These are phyloP conservation scores for Euborellia annulipes DNA, from an alignment of 1,140 invertebrate genomes.

Conservation along the genomic window DNA sequence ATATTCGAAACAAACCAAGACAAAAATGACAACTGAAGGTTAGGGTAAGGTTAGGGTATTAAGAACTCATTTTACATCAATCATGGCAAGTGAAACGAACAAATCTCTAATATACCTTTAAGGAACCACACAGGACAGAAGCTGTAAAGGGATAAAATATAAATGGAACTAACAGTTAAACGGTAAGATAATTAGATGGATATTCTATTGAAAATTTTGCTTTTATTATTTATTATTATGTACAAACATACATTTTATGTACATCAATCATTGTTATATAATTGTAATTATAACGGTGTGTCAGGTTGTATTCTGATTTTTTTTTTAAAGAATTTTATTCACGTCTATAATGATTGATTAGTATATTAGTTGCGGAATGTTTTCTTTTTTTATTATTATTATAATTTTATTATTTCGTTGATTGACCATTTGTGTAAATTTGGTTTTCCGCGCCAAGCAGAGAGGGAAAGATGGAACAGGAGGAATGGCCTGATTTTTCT, in stretches of 20 bases:
- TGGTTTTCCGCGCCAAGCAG: no score
- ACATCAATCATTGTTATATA: slow-evolving; percentile 10
- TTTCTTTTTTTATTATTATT: not conserved
- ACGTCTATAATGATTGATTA: not conserved
- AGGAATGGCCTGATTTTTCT: no score
- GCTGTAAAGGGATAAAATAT: no score
- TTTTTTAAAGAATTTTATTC: not conserved
- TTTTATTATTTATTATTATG: slow-evolving; percentile 19
- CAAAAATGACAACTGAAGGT: no score
- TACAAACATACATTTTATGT: slow-evolving; percentile 30
- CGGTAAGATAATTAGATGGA: slow-evolving; percentile 39
- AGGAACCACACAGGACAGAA: no score
- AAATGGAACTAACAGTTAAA: slow-evolving; percentile 21
- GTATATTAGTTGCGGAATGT: not conserved
- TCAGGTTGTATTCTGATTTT: not conserved
- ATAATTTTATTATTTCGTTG: not conserved
- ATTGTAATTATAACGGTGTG: slow-evolving; percentile 4
- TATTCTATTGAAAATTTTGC: slow-evolving; percentile 12
- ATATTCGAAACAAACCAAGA: no score
- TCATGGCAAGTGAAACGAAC: no score
- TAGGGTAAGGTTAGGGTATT: no score
- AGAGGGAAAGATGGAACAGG: no score
- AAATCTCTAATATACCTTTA: no score
- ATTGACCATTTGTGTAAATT: no score
- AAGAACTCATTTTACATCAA: no score